Evolutionary conservation across 2,888 invertebrate genomes (phyloP), one percentile per base, ranked within the genome.

Genomic region (Thymelicus sylvestris): DNA sequence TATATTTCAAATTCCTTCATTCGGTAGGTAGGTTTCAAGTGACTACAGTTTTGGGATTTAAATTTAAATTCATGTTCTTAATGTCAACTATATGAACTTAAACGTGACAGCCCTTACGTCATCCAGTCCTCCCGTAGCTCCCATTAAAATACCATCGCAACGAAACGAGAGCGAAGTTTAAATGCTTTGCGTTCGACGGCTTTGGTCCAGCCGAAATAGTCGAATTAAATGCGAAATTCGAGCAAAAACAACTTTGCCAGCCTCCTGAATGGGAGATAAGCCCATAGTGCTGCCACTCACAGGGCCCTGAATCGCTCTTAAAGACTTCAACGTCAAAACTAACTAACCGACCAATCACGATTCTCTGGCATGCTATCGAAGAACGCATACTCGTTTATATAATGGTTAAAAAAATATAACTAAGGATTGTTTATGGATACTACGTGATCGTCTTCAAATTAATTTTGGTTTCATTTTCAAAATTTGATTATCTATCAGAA

Each of bases 151-250:
- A 61, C 50, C 65, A n/a, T 60, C 52, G 65, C 41, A 50, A 65
- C 70, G 65, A 70, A 65, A 70, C 60, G 52, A 70, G 70, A 70
- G 65, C 65, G 70, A 70, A 71, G 70, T 71, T 48, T 55, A 66
- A 71, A 71, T 71, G 61, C 66, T 61, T 52, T 61, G 52, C 52
- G 38, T 71, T 61, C 70, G 70, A 71, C 61, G 66, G 65, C 66
- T 71, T 71, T 71, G 70, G 66, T 61, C 61, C 70, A 41, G 60
- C 70, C 66, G 70, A 70, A 70, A 70, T 66, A 66, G 65, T 61
- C 52, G 70, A 66, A 71, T 61, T 71, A 66, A 71, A 71, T 66
- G 61, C 44, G 70, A 71, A 71, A 71, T 71, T 66, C 70, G 70
- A 66, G 55, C 66, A 71, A 71, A 66, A 71, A 71, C 66, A 13